These are phyloP conservation scores for Callipepla californica DNA, from an alignment of 2,113 vertebrate genomes.

Conservation along the genomic window DNA sequence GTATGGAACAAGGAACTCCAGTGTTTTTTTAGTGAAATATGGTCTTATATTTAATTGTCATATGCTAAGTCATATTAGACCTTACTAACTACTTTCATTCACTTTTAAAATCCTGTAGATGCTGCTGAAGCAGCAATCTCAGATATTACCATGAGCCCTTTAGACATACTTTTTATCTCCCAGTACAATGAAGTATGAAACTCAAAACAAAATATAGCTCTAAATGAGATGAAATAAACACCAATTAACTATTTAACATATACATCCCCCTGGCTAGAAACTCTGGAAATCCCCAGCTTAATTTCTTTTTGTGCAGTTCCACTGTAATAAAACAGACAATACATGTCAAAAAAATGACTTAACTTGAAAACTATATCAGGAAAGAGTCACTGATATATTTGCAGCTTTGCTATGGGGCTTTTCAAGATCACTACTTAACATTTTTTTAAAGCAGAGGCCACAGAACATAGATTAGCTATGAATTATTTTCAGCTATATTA, in stretches of 20 bases:
- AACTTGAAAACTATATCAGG: neutral
- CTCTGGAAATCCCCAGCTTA: neutral
- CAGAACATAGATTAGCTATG: slow-evolving; percentile 8
- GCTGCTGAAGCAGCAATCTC: neutral
- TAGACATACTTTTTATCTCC: neutral
- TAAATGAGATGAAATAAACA: neutral
- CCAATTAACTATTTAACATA: neutral
- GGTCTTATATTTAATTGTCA: neutral
- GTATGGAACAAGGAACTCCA: neutral
- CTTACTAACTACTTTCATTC: neutral
- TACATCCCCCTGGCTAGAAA: neutral
- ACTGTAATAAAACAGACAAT: neutral
- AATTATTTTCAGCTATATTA: slow-evolving; percentile 31
- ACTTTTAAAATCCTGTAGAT: neutral
- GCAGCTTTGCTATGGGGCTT: neutral
- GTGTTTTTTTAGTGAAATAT: neutral
- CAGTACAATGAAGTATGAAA: neutral
- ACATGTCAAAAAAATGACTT: neutral
- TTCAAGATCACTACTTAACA: neutral
- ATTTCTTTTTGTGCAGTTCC: neutral
- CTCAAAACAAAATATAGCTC: neutral
- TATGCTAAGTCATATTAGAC: neutral
- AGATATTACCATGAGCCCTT: neutral
- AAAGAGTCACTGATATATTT: slow-evolving; percentile 23
- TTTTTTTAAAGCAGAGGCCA: slow-evolving; percentile 27